Conservation (phyloP, 2,797 vertebrate species). For the Orientallactaga sibirica region DNA sequence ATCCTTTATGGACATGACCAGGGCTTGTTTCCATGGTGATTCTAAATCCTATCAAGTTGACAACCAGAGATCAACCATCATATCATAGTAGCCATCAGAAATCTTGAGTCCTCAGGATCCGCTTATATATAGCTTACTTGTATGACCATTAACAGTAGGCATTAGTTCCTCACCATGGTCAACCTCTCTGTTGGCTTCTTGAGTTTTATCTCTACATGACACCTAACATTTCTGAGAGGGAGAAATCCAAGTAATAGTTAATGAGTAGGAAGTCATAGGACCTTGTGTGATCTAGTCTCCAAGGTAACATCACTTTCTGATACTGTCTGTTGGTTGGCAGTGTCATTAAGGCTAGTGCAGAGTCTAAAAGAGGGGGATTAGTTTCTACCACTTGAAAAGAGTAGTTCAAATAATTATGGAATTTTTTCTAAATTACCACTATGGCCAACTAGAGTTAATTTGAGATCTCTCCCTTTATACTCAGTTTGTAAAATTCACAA, state of each 20-base stretch:
- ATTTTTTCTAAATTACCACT: not conserved
- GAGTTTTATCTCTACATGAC: not conserved
- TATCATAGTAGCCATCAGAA: not conserved
- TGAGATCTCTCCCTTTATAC: slow-evolving; percentile 58
- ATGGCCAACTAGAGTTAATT: slow-evolving; percentile 62
- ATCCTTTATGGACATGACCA: not conserved
- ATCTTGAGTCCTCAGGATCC: not conserved
- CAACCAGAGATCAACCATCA: not conserved
- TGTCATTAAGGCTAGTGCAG: not conserved
- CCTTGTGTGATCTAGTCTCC: not conserved
- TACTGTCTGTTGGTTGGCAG: not conserved
- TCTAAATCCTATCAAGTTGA: not conserved
- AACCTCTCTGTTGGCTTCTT: not conserved
- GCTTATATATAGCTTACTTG: not conserved
- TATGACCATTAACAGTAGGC: not conserved
- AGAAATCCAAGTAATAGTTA: not conserved
- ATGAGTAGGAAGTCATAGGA: not conserved
- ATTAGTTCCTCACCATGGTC: not conserved
- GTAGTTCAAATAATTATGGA: not conserved
- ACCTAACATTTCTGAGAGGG: not conserved
- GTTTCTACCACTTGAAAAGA: not conserved
- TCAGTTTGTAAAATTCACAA: slow-evolving; percentile 73
- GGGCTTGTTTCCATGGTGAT: not conserved
- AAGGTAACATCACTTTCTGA: not conserved
- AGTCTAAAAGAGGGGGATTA: not conserved